Evolutionary conservation across 2,888 invertebrate genomes (phyloP), one percentile per base, ranked within the genome.

Genomic region (Netelia virgata): DNA sequence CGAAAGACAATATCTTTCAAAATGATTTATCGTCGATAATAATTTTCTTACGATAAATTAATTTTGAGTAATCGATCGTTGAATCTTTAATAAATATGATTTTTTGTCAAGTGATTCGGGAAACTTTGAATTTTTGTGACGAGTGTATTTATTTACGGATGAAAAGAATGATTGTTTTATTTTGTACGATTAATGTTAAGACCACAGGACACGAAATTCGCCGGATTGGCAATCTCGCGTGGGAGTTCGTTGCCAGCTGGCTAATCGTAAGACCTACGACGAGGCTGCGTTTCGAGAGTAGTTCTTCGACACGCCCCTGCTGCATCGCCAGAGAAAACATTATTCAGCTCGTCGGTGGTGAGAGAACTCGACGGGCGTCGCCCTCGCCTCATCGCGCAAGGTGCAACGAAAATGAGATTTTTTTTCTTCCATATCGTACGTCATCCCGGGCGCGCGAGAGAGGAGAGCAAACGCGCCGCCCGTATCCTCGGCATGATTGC

Each of bases 371-470:
- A 88, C 90, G 82, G 90, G 90, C 89, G 90, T 89, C 88, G 89
- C 88, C 81, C 85, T 72, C 74, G 70, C 75, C 47, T 79, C 79
- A 59, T 72, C 79, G 72, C 89, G 91, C 91, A 92, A 92, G 92
- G 92, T 92, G 92, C 92, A 92, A 91, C 92, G 92, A 92, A 92
- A 92, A 92, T 92, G 92, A 92, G 92, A 91, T 91, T 92, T 91
- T 81, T 82, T 83, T 91, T 92, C 36, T 55, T 47, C 59, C 18
- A 72, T 91, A 90, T 91, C 91, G 88, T 89, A 88, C 90, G 90
- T 91, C 91, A 91, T 91, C 89, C 88, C 83, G 68, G 75, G 74
- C 55, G 74, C 55, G 81, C 79, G 84, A 77, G 83, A 69, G 80
- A 84, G 82, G 83, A 84, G 83, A 84, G 83, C 86, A 84, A 85